Conservation (phyloP, 2,113 vertebrate genomes). For the Galemys pyrenaicus region DNA sequence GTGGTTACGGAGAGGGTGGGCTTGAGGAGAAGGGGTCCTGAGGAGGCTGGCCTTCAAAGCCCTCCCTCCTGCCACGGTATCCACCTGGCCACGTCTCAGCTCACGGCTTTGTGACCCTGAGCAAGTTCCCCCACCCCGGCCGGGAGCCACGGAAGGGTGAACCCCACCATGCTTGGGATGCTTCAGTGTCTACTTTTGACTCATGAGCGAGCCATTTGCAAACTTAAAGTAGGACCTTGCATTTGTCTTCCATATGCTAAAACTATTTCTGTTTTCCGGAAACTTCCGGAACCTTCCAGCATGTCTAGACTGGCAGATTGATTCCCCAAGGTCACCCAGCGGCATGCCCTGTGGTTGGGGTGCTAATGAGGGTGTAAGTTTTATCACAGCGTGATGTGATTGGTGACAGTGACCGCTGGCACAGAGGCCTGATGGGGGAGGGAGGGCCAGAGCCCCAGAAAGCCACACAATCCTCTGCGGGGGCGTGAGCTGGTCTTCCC, state of each 20-base stretch:
- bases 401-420: accelerated
- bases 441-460: neutral
- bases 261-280: neutral
- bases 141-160: too few relatives aligned
- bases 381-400: neutral
- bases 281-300: accelerated
- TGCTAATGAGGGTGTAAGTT: neutral
- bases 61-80: accelerated
- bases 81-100: accelerated
- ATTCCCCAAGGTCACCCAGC: accelerated
- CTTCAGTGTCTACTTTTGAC: accelerated
- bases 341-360: neutral
- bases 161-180: accelerated
- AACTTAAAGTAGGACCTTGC: neutral
- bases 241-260: neutral
- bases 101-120: neutral
- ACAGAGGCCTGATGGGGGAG: neutral
- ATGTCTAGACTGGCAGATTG: neutral
- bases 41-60: neutral
- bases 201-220: neutral
- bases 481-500: accelerated
- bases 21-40: neutral
- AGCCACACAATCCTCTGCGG: neutral
- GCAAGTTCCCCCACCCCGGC: neutral
- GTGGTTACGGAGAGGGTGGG: neutral